Evolutionary conservation across 1,140 invertebrate genomes (phyloP).

Genomic region (Platyscapa corneri): DNA sequence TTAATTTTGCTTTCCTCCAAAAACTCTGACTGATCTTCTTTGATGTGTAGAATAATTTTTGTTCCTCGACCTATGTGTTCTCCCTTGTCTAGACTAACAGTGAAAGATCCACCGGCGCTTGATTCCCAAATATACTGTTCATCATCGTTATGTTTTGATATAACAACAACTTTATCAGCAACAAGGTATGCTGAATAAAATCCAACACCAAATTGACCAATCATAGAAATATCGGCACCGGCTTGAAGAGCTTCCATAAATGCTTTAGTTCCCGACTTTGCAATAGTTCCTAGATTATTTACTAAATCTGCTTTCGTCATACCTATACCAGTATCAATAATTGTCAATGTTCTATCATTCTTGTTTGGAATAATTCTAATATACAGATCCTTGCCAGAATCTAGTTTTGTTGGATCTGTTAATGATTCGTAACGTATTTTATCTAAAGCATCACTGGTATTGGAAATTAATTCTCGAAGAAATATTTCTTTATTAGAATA

Average conservation of each 20-base stretch:
- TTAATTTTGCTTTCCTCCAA: constrained; percentile 95
- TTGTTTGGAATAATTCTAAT: constrained; percentile 89
- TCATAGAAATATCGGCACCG: constrained; percentile 92
- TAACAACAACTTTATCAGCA: constrained; percentile 94
- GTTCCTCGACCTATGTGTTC: constrained; percentile 83
- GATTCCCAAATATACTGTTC: constrained; percentile 89
- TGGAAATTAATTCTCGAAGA: constrained; percentile 95
- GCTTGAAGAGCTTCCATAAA: constrained; percentile 92
- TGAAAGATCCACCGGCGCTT: constrained; percentile 87
- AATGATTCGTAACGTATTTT: constrained; percentile 84
- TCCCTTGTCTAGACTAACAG: constrained; percentile 77
- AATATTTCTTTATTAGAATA: constrained; percentile 99
- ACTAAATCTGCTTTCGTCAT: constrained; percentile 93
- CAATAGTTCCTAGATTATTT: constrained; percentile 92
- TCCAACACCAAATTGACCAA: constrained; percentile 93
- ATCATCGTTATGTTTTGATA: constrained; percentile 96
- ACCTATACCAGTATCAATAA: constrained; percentile 80
- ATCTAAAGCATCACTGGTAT: constrained; percentile 82
- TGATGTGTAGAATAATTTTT: constrained; percentile 84
- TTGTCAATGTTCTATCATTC: constrained; percentile 83
- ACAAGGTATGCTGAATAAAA: constrained; percentile 98
- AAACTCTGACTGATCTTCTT: constrained; percentile 88
- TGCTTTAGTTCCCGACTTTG: constrained; percentile 90
- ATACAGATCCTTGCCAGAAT: constrained; percentile 84
- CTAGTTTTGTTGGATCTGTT: constrained; percentile 87